Evolutionary conservation across 30 jellyfish, hydroid and myxozoan genomes (phyloP), one percentile per base, ranked within the genome.

Genomic region (Clytia hemisphaerica): DNA sequence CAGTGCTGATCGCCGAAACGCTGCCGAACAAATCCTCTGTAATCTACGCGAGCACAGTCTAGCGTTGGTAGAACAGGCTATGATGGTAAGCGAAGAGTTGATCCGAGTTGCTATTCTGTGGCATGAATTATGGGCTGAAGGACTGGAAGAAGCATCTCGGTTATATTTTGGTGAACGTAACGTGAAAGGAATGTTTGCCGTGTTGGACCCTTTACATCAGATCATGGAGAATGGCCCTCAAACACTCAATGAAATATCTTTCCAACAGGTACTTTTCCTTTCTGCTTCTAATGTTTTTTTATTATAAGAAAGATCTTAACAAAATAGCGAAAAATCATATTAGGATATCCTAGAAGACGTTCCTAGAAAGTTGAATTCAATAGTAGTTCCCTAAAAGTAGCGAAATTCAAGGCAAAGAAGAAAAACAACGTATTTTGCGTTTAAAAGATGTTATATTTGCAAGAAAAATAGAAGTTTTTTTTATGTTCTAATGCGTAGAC

Each of bases 221-320:
- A 83, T 70, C 94, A 92, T 92, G 93, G 94, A 71, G 65, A 62
- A 94, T 18, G 95, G 94, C 22, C 82, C 99, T 4, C 95, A 92
- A 54, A 92, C 99, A 27, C 53, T 73, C 12, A 92, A 83, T 60
- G 99, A 92, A 48, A 81, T 93, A 2, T 59, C 94, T 6, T 92
- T 92, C 54, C 93, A 81, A 46, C 99, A 92, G 97, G 97, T 88
- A 34, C n/a, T n/a, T n/a, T n/a, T n/a, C n/a, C n/a, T n/a, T n/a
- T n/a, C n/a, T n/a, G n/a, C n/a, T n/a, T n/a, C n/a, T n/a, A n/a
- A n/a, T n/a, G n/a, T n/a, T n/a, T n/a, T n/a, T n/a, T n/a, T n/a
- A n/a, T n/a, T n/a, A n/a, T n/a, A n/a, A n/a, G n/a, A n/a, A n/a
- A n/a, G n/a, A n/a, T n/a, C n/a, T n/a, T n/a, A n/a, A n/a, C n/a